Percentiles rank a stretch among this genome's conserved stretches.
Conservation (phyloP, 2,797 vertebrate species). For the Uromys caudimaculatus region DNA sequence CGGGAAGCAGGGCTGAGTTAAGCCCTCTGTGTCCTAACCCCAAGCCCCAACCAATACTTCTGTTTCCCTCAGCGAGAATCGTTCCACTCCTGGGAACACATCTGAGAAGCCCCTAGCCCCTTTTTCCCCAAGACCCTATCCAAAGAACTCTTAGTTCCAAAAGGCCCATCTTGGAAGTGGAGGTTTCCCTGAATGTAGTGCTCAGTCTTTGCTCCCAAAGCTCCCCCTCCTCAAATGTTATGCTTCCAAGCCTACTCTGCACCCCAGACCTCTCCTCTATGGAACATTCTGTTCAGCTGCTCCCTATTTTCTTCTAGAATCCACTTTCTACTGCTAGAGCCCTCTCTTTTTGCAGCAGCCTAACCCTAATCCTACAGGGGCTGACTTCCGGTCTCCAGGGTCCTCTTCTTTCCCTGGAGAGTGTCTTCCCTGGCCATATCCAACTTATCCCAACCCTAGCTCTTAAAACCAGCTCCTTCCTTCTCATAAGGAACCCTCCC, state of each 20-base stretch:
- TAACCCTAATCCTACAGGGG: neutral
- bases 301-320: neutral
- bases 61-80: neutral
- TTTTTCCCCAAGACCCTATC: neutral
- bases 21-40: neutral
- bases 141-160: constrained; percentile 4
- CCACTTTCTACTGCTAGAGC: neutral
- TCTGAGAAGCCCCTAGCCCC: neutral
- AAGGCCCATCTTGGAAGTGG: neutral
- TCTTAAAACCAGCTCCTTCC: neutral
- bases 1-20: neutral
- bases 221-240: neutral
- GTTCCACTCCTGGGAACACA: neutral
- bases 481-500: neutral
- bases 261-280: neutral
- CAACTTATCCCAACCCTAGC: neutral
- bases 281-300: neutral
- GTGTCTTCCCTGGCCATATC: neutral
- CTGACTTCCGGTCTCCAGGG: neutral
- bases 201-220: neutral
- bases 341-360: neutral
- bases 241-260: neutral
- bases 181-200: neutral
- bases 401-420: neutral
- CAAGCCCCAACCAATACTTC: neutral